Conservation (phyloP, 2,797 vertebrate species). For the Lindbergichthys nudifrons region DNA sequence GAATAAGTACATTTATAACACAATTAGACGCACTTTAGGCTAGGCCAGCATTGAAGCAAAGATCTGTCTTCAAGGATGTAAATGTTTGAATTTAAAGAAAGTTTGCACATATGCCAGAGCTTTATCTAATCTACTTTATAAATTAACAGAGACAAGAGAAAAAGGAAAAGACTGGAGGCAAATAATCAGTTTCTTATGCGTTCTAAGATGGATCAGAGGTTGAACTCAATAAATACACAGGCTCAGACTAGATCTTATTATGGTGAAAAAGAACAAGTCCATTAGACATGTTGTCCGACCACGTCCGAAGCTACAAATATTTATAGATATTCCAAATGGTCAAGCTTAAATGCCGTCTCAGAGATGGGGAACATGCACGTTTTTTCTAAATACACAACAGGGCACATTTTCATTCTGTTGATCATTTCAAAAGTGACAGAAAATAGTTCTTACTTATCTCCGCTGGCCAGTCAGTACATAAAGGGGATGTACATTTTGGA, state of each 20-base stretch:
- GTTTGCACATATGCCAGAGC: background rate
- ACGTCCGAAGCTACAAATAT: background rate
- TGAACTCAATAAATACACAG: constrained; percentile 5
- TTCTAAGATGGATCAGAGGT: background rate
- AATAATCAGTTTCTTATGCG: background rate
- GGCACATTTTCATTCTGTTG: background rate
- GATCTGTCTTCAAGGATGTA: no score
- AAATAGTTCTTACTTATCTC: background rate
- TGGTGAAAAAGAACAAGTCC: background rate
- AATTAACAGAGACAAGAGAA: background rate
- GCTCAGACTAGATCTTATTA: background rate
- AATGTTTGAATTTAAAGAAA: background rate
- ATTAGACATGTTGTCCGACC: background rate
- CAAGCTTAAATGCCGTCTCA: background rate
- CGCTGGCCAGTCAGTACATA: background rate
- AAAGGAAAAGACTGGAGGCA: background rate
- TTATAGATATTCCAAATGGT: background rate
- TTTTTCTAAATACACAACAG: background rate
- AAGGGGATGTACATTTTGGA: background rate
- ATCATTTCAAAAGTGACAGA: background rate
- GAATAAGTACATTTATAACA: background rate
- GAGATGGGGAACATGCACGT: background rate
- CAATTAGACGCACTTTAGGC: background rate
- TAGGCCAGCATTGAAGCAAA: background rate
- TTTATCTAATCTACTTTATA: background rate